These are phyloP conservation scores for Drosophila saltans DNA, from an alignment of 1,140 invertebrate genomes.

Conservation along the genomic window DNA sequence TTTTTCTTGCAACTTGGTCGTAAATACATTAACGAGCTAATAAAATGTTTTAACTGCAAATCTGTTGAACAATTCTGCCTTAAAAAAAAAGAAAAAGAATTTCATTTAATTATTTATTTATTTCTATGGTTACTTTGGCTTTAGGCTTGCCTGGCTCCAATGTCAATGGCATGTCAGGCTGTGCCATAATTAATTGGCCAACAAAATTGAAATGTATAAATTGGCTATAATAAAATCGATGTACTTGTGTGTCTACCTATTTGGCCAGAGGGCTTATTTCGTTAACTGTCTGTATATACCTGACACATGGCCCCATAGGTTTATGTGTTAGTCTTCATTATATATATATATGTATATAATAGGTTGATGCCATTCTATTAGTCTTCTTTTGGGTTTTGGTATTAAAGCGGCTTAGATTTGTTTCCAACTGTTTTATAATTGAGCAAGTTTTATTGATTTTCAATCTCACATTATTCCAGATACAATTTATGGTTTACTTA, in stretches of 20 bases:
- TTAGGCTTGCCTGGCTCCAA: slow-evolving; percentile 25
- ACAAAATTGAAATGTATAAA: slow-evolving; percentile 30
- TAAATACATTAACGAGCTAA: slow-evolving; percentile 62
- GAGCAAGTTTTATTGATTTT: too few species aligned
- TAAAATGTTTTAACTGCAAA: slow-evolving; percentile 65
- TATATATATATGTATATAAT: too few species aligned
- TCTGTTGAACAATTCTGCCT: slow-evolving; percentile 30
- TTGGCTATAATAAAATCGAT: slow-evolving; percentile 50
- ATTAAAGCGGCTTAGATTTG: too few species aligned
- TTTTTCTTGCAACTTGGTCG: slow-evolving; percentile 32
- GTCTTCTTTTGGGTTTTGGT: too few species aligned
- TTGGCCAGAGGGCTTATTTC: slow-evolving; percentile 1
- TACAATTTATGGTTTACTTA: too few species aligned
- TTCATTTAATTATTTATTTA: slow-evolving; percentile 24
- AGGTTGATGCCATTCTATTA: too few species aligned
- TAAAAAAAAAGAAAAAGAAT: neutral
- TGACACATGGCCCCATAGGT: neutral
- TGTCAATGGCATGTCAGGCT: slow-evolving; percentile 56
- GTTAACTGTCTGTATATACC: neutral
- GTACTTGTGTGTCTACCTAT: slow-evolving; percentile 3
- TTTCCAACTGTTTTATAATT: too few species aligned
- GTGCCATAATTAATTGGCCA: slow-evolving; percentile 40
- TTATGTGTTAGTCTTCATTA: too few species aligned
- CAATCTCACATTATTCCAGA: too few species aligned
- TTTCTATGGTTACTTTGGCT: slow-evolving; percentile 12